These are phyloP conservation scores for Myathropa florea DNA, from an alignment of 2,888 invertebrate genomes.

Conservation along the genomic window DNA sequence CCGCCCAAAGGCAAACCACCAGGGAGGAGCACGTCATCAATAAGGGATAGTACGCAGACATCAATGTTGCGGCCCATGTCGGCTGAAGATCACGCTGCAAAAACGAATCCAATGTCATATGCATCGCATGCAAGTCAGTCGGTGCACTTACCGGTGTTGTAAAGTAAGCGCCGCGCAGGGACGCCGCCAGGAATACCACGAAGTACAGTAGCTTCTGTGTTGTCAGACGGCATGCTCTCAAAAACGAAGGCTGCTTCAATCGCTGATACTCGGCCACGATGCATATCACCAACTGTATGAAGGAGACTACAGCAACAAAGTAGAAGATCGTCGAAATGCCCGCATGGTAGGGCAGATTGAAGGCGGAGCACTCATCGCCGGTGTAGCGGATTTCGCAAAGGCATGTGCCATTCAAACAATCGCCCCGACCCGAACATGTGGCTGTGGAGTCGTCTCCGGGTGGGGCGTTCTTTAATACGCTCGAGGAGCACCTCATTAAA, in stretches of 20 bases:
- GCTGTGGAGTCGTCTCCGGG: constrained; percentile 75
- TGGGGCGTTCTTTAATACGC: constrained; percentile 77
- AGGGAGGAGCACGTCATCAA: constrained; percentile 93
- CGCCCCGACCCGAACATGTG: constrained; percentile 92
- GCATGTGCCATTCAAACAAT: constrained; percentile 95
- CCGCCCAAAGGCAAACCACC: constrained; percentile 97
- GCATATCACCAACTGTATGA: constrained; percentile 92
- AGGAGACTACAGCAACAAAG: constrained; percentile 90
- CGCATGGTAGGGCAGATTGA: constrained; percentile 90
- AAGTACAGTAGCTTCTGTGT: constrained; percentile 94
- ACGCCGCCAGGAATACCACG: constrained; percentile 91
- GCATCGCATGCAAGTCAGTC: not conserved
- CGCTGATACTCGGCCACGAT: constrained; percentile 90
- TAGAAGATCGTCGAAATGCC: constrained; percentile 89
- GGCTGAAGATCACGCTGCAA: constrained; percentile 88
- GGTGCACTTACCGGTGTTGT: constrained; percentile 88
- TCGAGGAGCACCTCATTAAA: constrained; percentile 81
- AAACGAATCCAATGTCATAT: constrained; percentile 73
- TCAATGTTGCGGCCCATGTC: constrained; percentile 92
- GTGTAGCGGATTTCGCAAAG: constrained; percentile 94
- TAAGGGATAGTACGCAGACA: constrained; percentile 94
- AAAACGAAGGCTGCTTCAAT: constrained; percentile 90
- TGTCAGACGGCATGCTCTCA: constrained; percentile 91
- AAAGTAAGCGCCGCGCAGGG: constrained; percentile 93
- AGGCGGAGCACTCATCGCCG: constrained; percentile 90